Base-by-base conservation (phyloP, 2,888 invertebrate species). In the Drosophila fulvimacula region DNA sequence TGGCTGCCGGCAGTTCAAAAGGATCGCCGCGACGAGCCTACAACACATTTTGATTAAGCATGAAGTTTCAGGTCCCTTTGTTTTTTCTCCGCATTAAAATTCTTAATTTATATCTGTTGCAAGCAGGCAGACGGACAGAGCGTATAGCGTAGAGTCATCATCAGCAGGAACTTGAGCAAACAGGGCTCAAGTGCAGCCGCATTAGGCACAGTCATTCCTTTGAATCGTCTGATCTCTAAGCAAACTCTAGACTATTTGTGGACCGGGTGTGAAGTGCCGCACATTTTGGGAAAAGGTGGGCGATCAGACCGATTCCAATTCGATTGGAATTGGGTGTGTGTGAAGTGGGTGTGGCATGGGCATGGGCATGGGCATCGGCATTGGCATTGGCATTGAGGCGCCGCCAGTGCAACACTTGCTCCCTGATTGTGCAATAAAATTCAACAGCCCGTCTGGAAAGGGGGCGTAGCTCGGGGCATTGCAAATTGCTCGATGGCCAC, bases 1-100 rank as follows among this genome's bases (percentile, higher is more conserved):
- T 88, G 82, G 80, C 85, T 72, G 69, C 82, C 85, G 70, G 78
- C 83, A 88, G 61, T 84, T 87, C 82, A 87, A 89, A 82, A 86
- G 89, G 89, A 89, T 74, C 69, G 27, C 53, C 53, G 61, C 58
- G 74, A 61, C 66, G 78, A 66, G 73, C 65, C 70, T 73, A 69
- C 81, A 77, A 85, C 88, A 85, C 88, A 85, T 85, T 82, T 79
- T 89, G 88, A 88, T 88, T 90, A 89, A 82, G 87, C 88, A 81
- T 89, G 90, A 89, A 86, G 89, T 80, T 74, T 51, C 60, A 64
- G 73, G 24, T 72, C 74, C 68, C 73, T 82, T 78, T 73, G 70
- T 83, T 79, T 76, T 80, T 73, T 72, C 79, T 77, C 74, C 74
- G 84, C 87, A 89, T 87, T 84, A 78, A 83, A 82, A 83, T 82